These are phyloP conservation scores for Grantiella picta DNA, from an alignment of 2,113 vertebrate species.

Conservation along the genomic window DNA sequence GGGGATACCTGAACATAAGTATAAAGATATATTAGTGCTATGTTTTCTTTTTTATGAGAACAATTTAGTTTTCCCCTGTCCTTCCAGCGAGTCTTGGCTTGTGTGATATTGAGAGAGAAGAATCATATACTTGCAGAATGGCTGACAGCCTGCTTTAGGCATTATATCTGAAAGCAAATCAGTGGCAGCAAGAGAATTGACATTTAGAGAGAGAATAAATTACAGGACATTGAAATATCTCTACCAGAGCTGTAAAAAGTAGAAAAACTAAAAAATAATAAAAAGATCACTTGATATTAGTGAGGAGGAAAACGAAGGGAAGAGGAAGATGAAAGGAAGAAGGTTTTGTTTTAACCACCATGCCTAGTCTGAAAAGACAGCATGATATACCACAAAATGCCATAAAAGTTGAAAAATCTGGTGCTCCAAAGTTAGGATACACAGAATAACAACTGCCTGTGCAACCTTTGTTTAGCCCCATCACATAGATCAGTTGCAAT, in stretches of 20 bases:
- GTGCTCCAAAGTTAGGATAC: neutral
- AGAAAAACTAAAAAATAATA: neutral
- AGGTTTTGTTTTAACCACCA: neutral
- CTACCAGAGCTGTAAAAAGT: conserved; percentile 23
- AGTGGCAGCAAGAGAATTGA: conserved; percentile 36
- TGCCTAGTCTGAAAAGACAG: neutral
- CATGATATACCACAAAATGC: neutral
- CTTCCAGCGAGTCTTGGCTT: conserved; percentile 16
- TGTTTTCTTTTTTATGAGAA: conserved; percentile 51
- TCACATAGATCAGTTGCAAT: neutral
- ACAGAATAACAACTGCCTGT: neutral
- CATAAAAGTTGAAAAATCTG: neutral
- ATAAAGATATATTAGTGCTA: conserved; percentile 48
- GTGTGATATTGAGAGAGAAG: conserved; percentile 19
- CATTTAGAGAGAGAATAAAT: conserved; percentile 62
- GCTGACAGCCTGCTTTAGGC: conserved; percentile 39
- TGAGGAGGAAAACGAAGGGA: neutral
- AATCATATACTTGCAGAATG: conserved; percentile 38
- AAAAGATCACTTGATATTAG: neutral
- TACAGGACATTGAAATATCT: conserved; percentile 49
- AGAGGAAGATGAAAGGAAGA: neutral
- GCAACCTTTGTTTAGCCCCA: neutral
- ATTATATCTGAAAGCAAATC: conserved; percentile 60
- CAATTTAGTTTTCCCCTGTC: conserved; percentile 27
- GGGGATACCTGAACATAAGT: conserved; percentile 14